Conservation (phyloP, 1,140 invertebrate species). For the Orussus abietinus region DNA sequence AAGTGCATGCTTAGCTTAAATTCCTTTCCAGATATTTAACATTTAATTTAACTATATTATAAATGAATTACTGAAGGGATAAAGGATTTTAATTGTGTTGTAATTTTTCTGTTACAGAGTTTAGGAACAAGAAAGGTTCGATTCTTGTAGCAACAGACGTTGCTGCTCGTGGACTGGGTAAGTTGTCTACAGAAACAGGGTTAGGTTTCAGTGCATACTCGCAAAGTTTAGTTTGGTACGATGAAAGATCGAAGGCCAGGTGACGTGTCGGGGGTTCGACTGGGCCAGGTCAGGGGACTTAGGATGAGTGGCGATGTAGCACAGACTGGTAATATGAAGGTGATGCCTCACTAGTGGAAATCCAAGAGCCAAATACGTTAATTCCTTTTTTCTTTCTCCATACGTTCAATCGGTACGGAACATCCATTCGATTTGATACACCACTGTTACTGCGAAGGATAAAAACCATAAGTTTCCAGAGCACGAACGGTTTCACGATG, state of each 20-base stretch:
- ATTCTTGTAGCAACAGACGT: conserved; percentile 98
- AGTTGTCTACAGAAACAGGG: conserved; percentile 45
- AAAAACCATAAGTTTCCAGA: too few species aligned
- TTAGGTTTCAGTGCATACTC: conserved; percentile 12
- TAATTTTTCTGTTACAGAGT: conserved; percentile 63
- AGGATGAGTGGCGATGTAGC: conserved; percentile 51
- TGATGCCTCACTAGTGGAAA: conserved; percentile 45
- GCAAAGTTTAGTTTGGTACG: conserved; percentile 1
- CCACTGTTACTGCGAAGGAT: too few species aligned
- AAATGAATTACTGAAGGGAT: too few species aligned
- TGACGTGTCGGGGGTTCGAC: too few species aligned
- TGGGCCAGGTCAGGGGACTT: conserved; percentile 20
- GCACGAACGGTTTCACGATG: too few species aligned
- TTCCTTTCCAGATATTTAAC: too few species aligned
- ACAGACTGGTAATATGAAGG: conserved; percentile 55
- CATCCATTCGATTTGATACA: too few species aligned
- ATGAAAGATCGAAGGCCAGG: not conserved
- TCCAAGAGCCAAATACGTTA: too few species aligned
- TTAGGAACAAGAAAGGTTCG: conserved; percentile 83
- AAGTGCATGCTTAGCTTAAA: conserved; percentile 2
- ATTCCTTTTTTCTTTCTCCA: too few species aligned
- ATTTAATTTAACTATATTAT: too few species aligned
- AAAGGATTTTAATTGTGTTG: conserved; percentile 1
- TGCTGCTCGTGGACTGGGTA: conserved; percentile 96
- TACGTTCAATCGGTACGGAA: too few species aligned